Conservation (phyloP, 2,797 vertebrate genomes). For the Mormyrops attenuatus region DNA sequence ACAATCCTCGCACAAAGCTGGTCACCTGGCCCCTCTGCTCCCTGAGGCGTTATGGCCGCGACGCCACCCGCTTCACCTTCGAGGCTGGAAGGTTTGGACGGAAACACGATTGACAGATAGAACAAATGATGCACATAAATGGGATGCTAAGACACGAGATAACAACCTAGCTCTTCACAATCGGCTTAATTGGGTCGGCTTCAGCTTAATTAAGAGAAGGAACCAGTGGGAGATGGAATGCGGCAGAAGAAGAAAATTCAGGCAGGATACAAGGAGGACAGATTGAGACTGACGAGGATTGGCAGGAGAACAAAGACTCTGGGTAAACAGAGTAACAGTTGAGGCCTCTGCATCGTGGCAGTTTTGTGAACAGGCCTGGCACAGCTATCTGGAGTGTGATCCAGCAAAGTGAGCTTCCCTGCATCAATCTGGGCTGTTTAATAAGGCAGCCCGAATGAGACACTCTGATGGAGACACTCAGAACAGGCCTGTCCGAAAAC, state of each 20-base stretch:
- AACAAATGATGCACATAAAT: neutral
- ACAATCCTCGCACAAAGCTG: constrained; percentile 75
- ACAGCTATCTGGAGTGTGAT: neutral
- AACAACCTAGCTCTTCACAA: neutral
- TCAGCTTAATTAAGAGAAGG: neutral
- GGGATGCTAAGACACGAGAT: neutral
- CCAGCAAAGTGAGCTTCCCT: neutral
- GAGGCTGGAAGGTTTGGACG: constrained; percentile 69
- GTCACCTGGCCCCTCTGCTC: constrained; percentile 82
- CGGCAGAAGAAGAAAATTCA: neutral
- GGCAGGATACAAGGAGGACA: neutral
- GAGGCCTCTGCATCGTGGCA: neutral
- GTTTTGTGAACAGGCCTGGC: neutral
- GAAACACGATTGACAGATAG: neutral
- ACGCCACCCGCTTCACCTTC: constrained; percentile 77
- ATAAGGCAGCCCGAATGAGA: neutral
- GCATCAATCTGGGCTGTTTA: neutral
- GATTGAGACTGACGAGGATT: neutral
- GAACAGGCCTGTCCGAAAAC: constrained; percentile 20
- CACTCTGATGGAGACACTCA: constrained; percentile 15
- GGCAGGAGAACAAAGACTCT: neutral
- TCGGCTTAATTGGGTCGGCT: neutral
- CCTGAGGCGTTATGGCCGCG: constrained; percentile 73
- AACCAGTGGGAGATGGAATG: neutral
- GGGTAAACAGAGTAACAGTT: neutral